Percentiles rank a stretch among this genome's conserved stretches.
These are phyloP conservation scores for Parazoanthus atlanticus DNA, from an alignment of 92 coral and sea anemone genomes.

Conservation along the genomic window DNA sequence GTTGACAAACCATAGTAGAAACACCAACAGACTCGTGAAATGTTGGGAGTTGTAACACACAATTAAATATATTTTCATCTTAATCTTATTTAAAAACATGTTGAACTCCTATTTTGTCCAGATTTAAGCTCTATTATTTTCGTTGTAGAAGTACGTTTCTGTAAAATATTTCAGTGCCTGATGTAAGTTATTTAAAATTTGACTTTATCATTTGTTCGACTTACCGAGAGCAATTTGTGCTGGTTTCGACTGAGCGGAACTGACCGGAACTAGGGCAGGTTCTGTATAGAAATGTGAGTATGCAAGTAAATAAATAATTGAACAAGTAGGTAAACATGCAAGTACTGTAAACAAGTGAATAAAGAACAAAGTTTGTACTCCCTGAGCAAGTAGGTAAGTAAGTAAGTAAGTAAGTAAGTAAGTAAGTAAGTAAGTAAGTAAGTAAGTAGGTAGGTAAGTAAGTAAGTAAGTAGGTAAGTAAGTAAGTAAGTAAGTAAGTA, in stretches of 20 bases:
- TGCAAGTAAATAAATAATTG: neutral
- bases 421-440: neutral
- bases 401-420: neutral
- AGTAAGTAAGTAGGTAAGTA: neutral
- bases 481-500: too few relatives aligned
- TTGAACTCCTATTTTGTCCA: too few relatives aligned
- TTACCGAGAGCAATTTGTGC: conserved; percentile 29
- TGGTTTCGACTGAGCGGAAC: neutral
- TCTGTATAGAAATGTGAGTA: neutral
- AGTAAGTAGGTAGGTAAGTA: neutral
- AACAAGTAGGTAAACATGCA: too few relatives aligned
- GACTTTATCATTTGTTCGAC: neutral
- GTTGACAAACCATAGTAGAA: too few relatives aligned
- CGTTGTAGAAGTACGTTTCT: neutral
- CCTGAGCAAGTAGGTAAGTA: too few relatives aligned
- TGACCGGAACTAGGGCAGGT: conserved; percentile 20
- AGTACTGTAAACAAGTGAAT: neutral
- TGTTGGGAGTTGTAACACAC: too few relatives aligned
- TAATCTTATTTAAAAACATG: too few relatives aligned
- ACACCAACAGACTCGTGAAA: too few relatives aligned
- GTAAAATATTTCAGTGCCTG: neutral
- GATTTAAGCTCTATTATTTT: neutral
- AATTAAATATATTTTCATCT: too few relatives aligned
- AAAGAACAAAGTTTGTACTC: too few relatives aligned
- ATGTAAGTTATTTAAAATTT: neutral